Evolutionary conservation across 2,797 vertebrate species (phyloP).

Genomic region (Enoplosus armatus): DNA sequence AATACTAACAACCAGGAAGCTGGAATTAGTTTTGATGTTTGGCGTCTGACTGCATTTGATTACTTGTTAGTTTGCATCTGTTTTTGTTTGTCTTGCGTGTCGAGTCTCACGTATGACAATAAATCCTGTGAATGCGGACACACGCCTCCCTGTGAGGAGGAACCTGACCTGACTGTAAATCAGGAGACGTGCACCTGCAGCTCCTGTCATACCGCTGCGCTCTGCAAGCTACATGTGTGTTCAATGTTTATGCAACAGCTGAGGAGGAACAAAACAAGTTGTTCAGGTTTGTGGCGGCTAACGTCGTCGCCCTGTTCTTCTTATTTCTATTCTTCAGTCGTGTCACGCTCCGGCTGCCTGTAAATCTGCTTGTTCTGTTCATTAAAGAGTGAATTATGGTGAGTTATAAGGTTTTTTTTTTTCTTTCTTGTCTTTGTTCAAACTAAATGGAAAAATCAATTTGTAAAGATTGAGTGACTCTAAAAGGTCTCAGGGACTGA

Average conservation of each 20-base stretch:
- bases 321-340: accelerated
- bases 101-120: not conserved
- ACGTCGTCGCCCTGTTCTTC: not conserved
- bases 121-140: not conserved
- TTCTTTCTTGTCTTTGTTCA: not conserved
- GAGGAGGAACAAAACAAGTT: constrained; percentile 60
- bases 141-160: constrained; percentile 5
- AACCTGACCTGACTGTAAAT: constrained; percentile 37
- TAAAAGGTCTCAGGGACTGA: accelerated
- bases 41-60: too few species aligned
- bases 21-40: too few species aligned
- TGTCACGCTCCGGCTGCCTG: not conserved
- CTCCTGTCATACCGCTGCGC: constrained; percentile 13
- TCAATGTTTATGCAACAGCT: constrained; percentile 47
- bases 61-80: not conserved
- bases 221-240: not conserved
- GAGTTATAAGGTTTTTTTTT: constrained; percentile 31
- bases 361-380: not conserved
- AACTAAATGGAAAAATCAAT: not conserved
- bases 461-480: not conserved
- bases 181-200: constrained; percentile 26
- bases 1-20: too few species aligned
- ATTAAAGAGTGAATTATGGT: not conserved
- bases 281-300: constrained; percentile 56
- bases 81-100: constrained; percentile 10